Base-by-base conservation (phyloP, 2,888 invertebrate genomes). In the Frankliniella fusca region DNA sequence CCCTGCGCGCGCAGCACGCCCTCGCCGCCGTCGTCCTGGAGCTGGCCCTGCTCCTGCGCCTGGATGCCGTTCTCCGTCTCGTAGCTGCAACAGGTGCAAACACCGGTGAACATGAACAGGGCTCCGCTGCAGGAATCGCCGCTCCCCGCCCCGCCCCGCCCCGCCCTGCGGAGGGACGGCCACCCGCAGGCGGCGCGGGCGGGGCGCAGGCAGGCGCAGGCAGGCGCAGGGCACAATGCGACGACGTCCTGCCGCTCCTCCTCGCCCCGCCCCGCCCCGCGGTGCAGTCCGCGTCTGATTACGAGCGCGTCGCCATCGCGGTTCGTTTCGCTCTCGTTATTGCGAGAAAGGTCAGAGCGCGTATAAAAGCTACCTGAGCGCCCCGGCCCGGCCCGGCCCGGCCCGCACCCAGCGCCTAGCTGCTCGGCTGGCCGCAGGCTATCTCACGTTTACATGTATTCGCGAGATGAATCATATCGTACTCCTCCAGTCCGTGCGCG, bases 1-100 rank as follows among this genome's bases (percentile, higher is more conserved):
- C 92, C 92, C n/a, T 88, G 87, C 80, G 91, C 90, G 9, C 86
- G 87, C 84, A 84, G 83, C 27, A 84, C 83, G 27, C 83, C 82
- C 82, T 90, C 90, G 0, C 90, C 89, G 2, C 91, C 91, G 28
- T 89, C 89, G 86, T 91, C 90, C 85, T 91, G 91, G 61, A 92
- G 89, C 80, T 86, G 86, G 5, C 88, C 89, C 18, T 86, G 84
- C 82, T 88, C 89, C 80, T 88, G 85, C 0, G 86, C 88, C 50
- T 86, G 84, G 83, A 89, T 89, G 10, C 89, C 89, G 84, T 89
- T 89, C 79, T 86, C 88, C 49, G 88, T 87, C 83, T 88, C 70
- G 70, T 76, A 76, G 27, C 70, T 76, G 70, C 3, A 76, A 27
- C 27, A n/a, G 27, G 70, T 23, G 23, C 9, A 5, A 38, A 38